Evolutionary conservation across 2,797 vertebrate genomes (phyloP).

Genomic region (Linurgus olivaceus): DNA sequence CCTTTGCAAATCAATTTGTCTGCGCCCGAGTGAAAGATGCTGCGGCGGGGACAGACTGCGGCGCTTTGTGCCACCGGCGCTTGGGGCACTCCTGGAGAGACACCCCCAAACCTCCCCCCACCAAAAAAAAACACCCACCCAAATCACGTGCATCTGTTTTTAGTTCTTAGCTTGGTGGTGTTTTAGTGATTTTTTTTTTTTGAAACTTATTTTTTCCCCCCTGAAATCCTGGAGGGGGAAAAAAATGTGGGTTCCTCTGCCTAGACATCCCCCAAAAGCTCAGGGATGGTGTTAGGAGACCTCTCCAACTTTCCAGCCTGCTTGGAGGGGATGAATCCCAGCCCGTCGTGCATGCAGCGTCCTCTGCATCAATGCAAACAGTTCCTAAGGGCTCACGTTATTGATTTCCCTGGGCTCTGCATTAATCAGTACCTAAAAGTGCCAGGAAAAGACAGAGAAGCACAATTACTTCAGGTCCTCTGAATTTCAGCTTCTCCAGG

Average conservation of each 20-base stretch:
- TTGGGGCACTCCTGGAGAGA: slow-evolving; percentile 63
- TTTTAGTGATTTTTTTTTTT: neutral
- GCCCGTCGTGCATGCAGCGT: fast-evolving
- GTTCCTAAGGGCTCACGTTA: slow-evolving; percentile 60
- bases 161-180: neutral
- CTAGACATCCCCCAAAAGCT: fast-evolving
- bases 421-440: slow-evolving; percentile 70
- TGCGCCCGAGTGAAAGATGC: slow-evolving; percentile 86
- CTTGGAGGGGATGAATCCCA: neutral
- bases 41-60: slow-evolving; percentile 81
- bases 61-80: slow-evolving; percentile 82
- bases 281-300: neutral
- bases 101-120: fast-evolving
- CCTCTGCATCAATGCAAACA: neutral
- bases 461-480: slow-evolving; percentile 49
- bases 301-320: neutral
- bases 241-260: neutral
- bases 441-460: slow-evolving; percentile 63
- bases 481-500: slow-evolving; percentile 48
- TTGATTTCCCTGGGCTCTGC: slow-evolving; percentile 58
- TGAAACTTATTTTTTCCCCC: fast-evolving
- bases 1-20: slow-evolving; percentile 99
- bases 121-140: neutral
- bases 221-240: neutral
- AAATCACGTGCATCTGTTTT: neutral